Evolutionary conservation across 2,888 invertebrate species (phyloP), one percentile per base, ranked within the genome.

Genomic region (Acronicta aceris): DNA sequence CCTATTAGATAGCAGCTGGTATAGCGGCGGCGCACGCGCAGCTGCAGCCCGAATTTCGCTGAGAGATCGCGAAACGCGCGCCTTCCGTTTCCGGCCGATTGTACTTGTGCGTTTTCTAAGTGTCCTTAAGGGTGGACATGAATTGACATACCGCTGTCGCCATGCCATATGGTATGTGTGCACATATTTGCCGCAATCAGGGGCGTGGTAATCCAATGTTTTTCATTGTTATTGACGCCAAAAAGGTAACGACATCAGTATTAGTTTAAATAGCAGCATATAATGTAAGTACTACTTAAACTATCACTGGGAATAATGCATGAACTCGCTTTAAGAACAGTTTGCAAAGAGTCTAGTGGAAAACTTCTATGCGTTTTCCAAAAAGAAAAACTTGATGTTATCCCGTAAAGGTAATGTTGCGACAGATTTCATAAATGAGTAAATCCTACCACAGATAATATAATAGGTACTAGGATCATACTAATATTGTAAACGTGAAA

Each of bases 11-110:
- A 88, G 87, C 90, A 87, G 88, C 84, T 87, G 89, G 87, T 85
- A 82, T 81, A 73, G 84, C 84, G 85, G 83, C 78, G 76, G 86
- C 85, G 87, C 88, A 75, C 78, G 87, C 87, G 87, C 93, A 93
- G 93, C 94, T 93, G 94, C 89, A 84, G 84, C 78, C 90, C 92
- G 89, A 93, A 93, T 89, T 93, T 92, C 88, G 89, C 88, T 86
- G 89, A 86, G 89, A 92, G 93, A 90, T 94, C 94, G 94, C 94
- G 90, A 93, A 93, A 92, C 89, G 88, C 89, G 89, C 91, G 93
- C 89, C 93, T 94, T 94, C 94, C 94, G 94, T 86, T 94, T 94
- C 94, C 94, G 92, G 84, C 81, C 88, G 89, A 93, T 94, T 94
- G 93, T 93, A 82, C 81, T 86, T 70, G 67, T 82, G 80, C 81